A percentile compares a stretch with the other conserved stretches of the same genome.
Evolutionary conservation across 2,888 invertebrate genomes (phyloP).

Genomic region (Tachina lurida): DNA sequence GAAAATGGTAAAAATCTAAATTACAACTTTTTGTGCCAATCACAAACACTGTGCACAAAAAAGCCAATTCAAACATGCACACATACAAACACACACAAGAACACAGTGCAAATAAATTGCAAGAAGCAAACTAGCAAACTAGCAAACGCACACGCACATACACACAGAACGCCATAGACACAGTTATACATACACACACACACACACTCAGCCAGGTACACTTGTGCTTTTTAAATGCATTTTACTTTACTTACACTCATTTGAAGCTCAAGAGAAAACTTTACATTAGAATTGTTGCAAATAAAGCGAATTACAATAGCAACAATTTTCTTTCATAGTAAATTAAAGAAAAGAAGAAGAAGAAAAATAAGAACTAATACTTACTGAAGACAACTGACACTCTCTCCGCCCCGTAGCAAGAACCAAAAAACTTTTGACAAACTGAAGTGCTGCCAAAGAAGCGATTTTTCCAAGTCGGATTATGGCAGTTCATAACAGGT

Average conservation of each 20-base stretch:
- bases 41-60: constrained; percentile 69
- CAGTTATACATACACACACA: background rate
- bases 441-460: constrained; percentile 9
- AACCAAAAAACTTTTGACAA: constrained; percentile 7
- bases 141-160: background rate
- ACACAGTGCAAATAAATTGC: constrained; percentile 9
- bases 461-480: background rate
- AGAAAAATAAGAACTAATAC: constrained; percentile 18
- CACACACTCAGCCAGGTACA: background rate
- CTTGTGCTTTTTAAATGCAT: constrained; percentile 39
- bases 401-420: constrained; percentile 18
- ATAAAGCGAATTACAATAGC: constrained; percentile 42
- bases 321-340: constrained; percentile 40
- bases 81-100: background rate
- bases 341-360: constrained; percentile 1
- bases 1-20: constrained; percentile 72
- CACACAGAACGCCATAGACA: background rate
- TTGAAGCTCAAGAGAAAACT: constrained; percentile 61
- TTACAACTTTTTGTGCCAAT: constrained; percentile 70
- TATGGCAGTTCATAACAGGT: too few relatives aligned
- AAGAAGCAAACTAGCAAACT: background rate
- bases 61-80: background rate
- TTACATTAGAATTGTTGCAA: constrained; percentile 29
- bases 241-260: constrained; percentile 35
- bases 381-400: constrained; percentile 36